Evolutionary conservation across 2,888 invertebrate genomes (phyloP).

Genomic region (Cyaniris semiargus): DNA sequence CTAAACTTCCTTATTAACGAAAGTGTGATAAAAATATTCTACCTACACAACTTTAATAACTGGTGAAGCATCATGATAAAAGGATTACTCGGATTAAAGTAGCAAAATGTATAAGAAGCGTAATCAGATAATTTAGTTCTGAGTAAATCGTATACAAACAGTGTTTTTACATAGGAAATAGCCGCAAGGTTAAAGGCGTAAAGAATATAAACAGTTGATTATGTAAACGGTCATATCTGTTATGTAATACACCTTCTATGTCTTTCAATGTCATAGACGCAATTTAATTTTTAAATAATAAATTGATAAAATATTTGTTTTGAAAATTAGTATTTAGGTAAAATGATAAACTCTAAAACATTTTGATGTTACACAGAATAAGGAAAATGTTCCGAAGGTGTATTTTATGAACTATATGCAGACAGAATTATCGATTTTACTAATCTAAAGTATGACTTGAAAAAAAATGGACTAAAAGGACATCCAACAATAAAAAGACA

Average conservation of each 20-base stretch:
- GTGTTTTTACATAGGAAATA: slow-evolving; percentile 28
- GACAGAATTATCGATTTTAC: too few relatives aligned
- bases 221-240: slow-evolving; percentile 19
- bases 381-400: neutral
- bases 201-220: slow-evolving; percentile 30
- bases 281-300: neutral
- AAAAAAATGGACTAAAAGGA: neutral
- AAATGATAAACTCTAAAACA: neutral
- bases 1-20: neutral
- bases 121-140: neutral
- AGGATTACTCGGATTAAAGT: neutral
- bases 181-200: slow-evolving; percentile 27
- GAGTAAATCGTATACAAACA: slow-evolving; percentile 8
- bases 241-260: slow-evolving; percentile 27
- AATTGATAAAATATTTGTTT: neutral
- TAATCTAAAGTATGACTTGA: too few relatives aligned
- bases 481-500: neutral
- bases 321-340: neutral
- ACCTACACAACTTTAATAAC: neutral
- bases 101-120: neutral
- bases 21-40: neutral
- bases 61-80: neutral
- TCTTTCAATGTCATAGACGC: slow-evolving; percentile 20
- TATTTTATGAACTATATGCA: too few relatives aligned
- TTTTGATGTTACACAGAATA: neutral